Conservation (phyloP, 2,113 vertebrate genomes). For the Phainopepla nitens region DNA sequence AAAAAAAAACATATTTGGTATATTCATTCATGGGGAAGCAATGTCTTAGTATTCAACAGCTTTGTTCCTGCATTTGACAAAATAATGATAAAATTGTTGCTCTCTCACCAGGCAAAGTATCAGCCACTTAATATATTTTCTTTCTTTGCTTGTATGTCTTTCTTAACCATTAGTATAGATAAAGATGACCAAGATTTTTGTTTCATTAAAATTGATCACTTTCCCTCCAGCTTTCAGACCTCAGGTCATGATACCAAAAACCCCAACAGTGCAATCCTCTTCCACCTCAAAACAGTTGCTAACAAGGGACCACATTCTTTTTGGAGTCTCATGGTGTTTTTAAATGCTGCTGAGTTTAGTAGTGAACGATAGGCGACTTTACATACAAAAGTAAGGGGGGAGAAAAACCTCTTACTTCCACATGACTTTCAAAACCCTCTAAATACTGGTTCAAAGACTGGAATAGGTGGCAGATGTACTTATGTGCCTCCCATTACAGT, state of each 20-base stretch:
- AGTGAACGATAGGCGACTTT: rapidly evolving
- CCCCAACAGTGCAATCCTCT: background rate
- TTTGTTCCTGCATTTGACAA: background rate
- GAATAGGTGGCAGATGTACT: background rate
- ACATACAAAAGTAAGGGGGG: background rate
- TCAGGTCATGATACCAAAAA: background rate
- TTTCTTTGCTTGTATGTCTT: background rate
- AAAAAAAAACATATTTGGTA: background rate
- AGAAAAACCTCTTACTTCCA: background rate
- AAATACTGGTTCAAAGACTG: background rate
- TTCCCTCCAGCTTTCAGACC: background rate
- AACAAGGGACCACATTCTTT: background rate
- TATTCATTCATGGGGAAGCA: background rate
- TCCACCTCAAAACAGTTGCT: background rate
- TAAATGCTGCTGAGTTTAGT: background rate
- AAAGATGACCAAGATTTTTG: background rate
- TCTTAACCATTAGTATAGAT: background rate
- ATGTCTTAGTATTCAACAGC: background rate
- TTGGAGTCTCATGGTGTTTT: background rate
- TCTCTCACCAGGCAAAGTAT: background rate
- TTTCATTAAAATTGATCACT: background rate
- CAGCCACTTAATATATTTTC: background rate
- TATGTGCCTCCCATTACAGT: background rate
- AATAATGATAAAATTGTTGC: background rate
- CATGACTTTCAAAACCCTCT: background rate